Evolutionary conservation across 1,140 invertebrate species (phyloP).

Genomic region (Drosophila santomea): DNA sequence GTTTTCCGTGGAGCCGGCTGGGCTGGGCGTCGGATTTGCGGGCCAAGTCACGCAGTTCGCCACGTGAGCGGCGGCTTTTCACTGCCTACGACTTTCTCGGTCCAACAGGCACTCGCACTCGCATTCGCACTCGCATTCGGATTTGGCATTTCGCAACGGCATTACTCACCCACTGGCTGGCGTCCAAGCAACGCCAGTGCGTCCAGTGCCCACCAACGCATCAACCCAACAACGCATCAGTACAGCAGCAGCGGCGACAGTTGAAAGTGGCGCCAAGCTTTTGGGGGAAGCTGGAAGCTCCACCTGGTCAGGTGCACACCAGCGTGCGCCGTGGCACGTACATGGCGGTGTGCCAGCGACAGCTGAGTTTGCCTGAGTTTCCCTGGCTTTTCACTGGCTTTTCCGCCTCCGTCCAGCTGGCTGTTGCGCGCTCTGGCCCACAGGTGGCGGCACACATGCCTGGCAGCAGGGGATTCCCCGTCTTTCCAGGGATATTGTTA

Average conservation of each 20-base stretch:
- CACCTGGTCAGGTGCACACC: conserved; percentile 1
- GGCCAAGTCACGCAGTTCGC: conserved; percentile 31
- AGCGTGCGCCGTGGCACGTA: conserved; percentile 12
- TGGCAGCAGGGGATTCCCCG: neutral
- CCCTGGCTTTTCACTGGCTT: neutral
- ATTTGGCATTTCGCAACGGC: conserved; percentile 17
- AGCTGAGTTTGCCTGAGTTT: conserved; percentile 25
- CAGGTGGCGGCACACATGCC: conserved; percentile 10
- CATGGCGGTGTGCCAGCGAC: conserved; percentile 1
- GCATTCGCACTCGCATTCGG: neutral
- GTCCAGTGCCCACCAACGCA: too few relatives aligned
- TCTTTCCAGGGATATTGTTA: neutral
- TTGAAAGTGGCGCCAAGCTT: conserved; percentile 26
- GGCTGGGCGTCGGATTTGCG: conserved; percentile 6
- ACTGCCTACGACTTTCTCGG: conserved; percentile 23
- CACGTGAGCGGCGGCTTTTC: conserved; percentile 36
- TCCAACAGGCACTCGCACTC: neutral
- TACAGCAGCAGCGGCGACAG: neutral
- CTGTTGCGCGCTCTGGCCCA: neutral
- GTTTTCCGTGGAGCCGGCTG: neutral
- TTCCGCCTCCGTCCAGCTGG: neutral
- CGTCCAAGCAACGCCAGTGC: neutral
- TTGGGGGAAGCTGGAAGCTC: neutral
- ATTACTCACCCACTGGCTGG: conserved; percentile 12
- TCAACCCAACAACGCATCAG: too few relatives aligned